Conservation (phyloP, 64 coral and sea anemone genomes). For the Montipora capricornis region DNA sequence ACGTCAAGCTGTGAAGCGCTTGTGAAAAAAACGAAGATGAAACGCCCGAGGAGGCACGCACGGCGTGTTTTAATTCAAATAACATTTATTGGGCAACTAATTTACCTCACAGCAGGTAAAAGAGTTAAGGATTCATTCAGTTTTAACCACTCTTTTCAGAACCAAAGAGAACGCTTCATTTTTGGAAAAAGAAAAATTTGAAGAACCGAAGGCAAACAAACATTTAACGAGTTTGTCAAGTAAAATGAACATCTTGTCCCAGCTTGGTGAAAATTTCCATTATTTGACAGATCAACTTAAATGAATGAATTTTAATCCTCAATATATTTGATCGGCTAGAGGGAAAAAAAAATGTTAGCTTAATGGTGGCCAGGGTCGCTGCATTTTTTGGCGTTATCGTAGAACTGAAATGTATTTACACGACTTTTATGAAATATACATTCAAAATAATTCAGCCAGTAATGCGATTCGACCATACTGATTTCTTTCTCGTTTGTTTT, state of each 20-base stretch:
- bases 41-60: neutral
- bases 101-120: neutral
- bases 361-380: neutral
- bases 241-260: neutral
- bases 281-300: neutral
- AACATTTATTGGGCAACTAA: neutral
- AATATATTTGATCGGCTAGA: neutral
- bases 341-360: neutral
- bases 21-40: neutral
- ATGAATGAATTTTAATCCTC: neutral
- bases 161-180: neutral
- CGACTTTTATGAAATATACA: neutral
- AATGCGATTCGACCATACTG: neutral
- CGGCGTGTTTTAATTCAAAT: neutral
- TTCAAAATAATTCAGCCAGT: neutral
- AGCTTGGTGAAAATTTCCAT: neutral
- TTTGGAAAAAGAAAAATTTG: neutral
- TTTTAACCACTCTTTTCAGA: neutral
- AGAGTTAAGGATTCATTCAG: neutral
- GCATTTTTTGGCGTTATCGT: neutral
- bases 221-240: neutral
- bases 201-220: neutral
- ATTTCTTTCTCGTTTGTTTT: neutral
- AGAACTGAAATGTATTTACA: neutral
- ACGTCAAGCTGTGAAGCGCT: slow-evolving; percentile 17